These are phyloP conservation scores for Bovichtus variegatus DNA, from an alignment of 2,797 vertebrate species.

Conservation along the genomic window DNA sequence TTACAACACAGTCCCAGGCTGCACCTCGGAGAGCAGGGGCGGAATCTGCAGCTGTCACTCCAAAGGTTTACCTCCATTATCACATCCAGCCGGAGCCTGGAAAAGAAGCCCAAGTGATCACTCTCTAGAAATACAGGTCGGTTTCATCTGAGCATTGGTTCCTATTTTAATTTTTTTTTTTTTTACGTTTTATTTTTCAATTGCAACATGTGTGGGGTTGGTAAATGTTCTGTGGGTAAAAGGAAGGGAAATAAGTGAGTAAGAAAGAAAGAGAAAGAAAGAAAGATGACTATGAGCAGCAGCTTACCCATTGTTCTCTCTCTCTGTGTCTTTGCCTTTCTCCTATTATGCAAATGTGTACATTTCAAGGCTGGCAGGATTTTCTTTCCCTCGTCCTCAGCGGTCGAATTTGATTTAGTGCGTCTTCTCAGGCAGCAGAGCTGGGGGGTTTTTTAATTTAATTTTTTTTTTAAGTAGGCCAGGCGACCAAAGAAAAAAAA, in stretches of 20 bases:
- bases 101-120: constrained; percentile 54
- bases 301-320: constrained; percentile 56
- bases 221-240: neutral
- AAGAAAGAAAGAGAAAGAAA: constrained; percentile 2
- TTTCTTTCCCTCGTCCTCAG: neutral
- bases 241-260: constrained; percentile 13
- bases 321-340: neutral
- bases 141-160: constrained; percentile 33
- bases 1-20: constrained; percentile 71
- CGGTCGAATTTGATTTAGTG: constrained; percentile 14
- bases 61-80: constrained; percentile 71
- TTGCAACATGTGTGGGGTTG: neutral
- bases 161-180: neutral
- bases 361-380: neutral
- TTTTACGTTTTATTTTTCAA: neutral
- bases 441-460: no score
- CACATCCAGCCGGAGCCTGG: constrained; percentile 69
- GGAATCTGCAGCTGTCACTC: constrained; percentile 85
- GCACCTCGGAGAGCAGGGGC: constrained; percentile 78
- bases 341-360: constrained; percentile 16
- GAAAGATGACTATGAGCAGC: constrained; percentile 15
- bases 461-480: constrained; percentile 16
- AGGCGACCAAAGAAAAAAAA: constrained; percentile 11
- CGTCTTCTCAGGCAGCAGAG: constrained; percentile 11
- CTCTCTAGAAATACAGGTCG: constrained; percentile 75